Evolutionary conservation across 2,888 invertebrate species (phyloP), one percentile per base, ranked within the genome.

Genomic region (Dorcus parallelipipedus): DNA sequence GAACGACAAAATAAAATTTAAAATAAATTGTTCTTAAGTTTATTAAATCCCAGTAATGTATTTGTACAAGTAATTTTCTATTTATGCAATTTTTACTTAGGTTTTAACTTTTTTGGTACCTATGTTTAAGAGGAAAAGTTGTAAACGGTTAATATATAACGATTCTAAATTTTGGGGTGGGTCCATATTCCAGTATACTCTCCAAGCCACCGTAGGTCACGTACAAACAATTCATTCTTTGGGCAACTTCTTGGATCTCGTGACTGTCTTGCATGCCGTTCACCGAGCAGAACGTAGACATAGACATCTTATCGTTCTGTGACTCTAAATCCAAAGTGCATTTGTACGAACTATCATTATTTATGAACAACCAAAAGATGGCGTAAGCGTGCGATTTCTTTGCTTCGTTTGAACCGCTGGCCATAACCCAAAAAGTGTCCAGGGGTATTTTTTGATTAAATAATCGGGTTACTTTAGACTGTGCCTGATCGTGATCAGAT

Each of bases 401-500:
- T 38, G 60, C 61, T 52, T 72, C 69, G 6, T 52, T 41, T 2
- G 76, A 74, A 10, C 73, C 75, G 23, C 69, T 74, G 23, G 70
- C 72, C 77, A 78, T 76, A 38, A 78, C 58, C 77, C 77, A 78
- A 60, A 77, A 76, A 2, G 74, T 74, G 52, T 69, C 70, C 8
- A 73, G 49, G 1, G 74, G 73, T 4, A 73, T 59, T 53, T 67
- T 69, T 49, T 71, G 70, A 14, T 63, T 67, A 39, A 75, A 70
- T 58, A 68, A 70, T 38, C 64, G 64, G 56, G 70, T 72, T 0
- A 73, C 71, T 47, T 68, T 70, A 4, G 69, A 64, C 56, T 71
- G 70, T 52, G 54, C 67, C 1, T 70, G 66, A 10, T 62, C 65
- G 14, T 70, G 66, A 10, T 62, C 65, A 17, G 60, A 39, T 23